These are phyloP conservation scores for Seriola rivoliana DNA, from an alignment of 2,113 vertebrate species.

Conservation along the genomic window DNA sequence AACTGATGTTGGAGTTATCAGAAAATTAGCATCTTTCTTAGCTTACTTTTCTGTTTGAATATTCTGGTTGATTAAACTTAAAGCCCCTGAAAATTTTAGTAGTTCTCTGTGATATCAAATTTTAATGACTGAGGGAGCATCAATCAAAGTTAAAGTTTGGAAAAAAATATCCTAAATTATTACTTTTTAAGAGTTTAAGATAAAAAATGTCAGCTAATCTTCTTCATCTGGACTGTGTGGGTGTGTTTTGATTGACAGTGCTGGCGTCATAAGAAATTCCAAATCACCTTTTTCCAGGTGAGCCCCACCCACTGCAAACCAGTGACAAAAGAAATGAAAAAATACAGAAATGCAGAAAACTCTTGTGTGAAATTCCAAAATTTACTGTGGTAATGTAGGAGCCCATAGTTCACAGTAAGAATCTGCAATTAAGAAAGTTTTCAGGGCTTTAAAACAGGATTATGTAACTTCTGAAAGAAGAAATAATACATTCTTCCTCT, in stretches of 20 bases:
- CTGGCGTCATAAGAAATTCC: background rate
- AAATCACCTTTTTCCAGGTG: background rate
- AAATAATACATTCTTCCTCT: background rate
- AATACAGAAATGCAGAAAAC: background rate
- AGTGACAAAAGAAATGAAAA: background rate
- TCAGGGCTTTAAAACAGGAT: background rate
- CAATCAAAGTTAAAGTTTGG: background rate
- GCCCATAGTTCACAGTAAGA: background rate
- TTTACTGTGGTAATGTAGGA: background rate
- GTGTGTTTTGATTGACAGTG: background rate
- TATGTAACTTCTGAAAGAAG: background rate
- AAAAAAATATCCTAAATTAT: background rate
- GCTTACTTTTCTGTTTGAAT: background rate
- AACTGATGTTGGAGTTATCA: background rate
- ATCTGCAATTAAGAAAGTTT: background rate
- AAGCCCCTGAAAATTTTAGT: background rate
- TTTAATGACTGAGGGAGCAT: background rate
- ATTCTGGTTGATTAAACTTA: conserved; percentile 4
- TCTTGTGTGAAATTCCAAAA: background rate
- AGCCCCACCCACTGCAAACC: background rate
- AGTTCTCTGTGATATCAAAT: background rate
- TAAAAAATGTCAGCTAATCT: background rate
- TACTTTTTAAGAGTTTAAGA: background rate
- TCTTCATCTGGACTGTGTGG: background rate
- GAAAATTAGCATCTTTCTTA: background rate